Evolutionary conservation across 2,113 vertebrate species (phyloP), one percentile per base, ranked within the genome.

Genomic region (Tympanuchus pallidicinctus): DNA sequence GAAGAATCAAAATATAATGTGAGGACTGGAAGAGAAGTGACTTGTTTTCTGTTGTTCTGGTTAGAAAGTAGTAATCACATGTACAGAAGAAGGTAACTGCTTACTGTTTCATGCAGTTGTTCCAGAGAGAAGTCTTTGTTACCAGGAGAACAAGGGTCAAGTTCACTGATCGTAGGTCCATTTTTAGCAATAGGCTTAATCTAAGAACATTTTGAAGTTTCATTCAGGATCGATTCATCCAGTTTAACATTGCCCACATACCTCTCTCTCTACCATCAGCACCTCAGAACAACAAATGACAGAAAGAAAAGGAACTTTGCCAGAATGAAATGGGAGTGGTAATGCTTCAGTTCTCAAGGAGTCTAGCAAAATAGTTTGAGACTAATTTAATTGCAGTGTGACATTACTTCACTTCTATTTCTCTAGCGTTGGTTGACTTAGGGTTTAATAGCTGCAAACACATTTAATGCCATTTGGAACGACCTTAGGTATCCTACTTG

Each of bases 51-150:
- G 74, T 92, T 91, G 75, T 93, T 96, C 94, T 95, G 79, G n/a
- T 94, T 86, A 81, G 82, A 94, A 86, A 94, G 92, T 81, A 90
- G 91, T 61, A 92, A 92, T 92, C 91, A 95, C 91, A 83, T 65
- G 80, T 91, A 89, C 69, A 80, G 90, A 94, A 94, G 47, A 81
- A 91, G 34, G 60, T 67, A 90, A 91, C 91, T 94, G 52, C 85
- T 88, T 92, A 57, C 42, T 60, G 47, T 78, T 91, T 66, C 43
- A 88, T 83, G 65, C 42, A 77, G 71, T 86, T 94, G 82, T 89
- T 92, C 42, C 65, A 90, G 60, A 91, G 67, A 86, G 64, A 92
- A 74, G 17, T n/a, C 52, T 76, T 94, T 92, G 40, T 89, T 87
- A 89, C 40, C 10, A 21, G 27, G 4, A 94, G 74, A 85, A 74